Evolutionary conservation across 2,113 vertebrate species (phyloP).

Genomic region (Gila orcuttii): DNA sequence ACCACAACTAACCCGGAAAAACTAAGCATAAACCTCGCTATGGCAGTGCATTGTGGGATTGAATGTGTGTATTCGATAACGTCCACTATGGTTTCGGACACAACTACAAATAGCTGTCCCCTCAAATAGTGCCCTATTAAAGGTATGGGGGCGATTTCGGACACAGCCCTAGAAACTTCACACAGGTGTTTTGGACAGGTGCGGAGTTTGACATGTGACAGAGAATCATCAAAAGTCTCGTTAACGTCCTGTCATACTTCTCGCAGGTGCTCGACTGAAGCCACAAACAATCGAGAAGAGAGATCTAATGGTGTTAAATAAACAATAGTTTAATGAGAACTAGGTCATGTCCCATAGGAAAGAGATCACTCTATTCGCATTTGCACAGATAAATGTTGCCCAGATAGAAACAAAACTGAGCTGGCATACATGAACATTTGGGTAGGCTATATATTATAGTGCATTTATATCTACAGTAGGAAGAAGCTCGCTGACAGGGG

Average conservation of each 20-base stretch:
- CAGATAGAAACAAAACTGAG: constrained; percentile 36
- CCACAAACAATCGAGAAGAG: background rate
- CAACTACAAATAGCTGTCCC: too few species aligned
- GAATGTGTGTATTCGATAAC: too few species aligned
- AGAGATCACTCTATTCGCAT: constrained; percentile 44
- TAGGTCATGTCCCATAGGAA: constrained; percentile 56
- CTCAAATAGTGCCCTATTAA: too few species aligned
- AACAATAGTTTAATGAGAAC: constrained; percentile 43
- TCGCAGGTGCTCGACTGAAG: background rate
- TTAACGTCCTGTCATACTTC: background rate
- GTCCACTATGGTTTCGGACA: too few species aligned
- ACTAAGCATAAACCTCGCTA: too few species aligned
- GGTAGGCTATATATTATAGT: background rate
- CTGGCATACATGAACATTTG: background rate
- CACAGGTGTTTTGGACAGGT: too few species aligned
- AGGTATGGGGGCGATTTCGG: too few species aligned
- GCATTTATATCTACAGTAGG: background rate
- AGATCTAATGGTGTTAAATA: constrained; percentile 36
- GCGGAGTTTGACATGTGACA: background rate
- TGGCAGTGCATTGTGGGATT: too few species aligned
- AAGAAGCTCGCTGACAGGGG: background rate
- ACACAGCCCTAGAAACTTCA: too few species aligned
- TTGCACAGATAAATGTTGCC: constrained; percentile 55
- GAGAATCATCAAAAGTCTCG: background rate
- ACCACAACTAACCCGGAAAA: background rate